Base-by-base conservation (phyloP, 2,113 vertebrate species). In the Aptenodytes patagonicus region DNA sequence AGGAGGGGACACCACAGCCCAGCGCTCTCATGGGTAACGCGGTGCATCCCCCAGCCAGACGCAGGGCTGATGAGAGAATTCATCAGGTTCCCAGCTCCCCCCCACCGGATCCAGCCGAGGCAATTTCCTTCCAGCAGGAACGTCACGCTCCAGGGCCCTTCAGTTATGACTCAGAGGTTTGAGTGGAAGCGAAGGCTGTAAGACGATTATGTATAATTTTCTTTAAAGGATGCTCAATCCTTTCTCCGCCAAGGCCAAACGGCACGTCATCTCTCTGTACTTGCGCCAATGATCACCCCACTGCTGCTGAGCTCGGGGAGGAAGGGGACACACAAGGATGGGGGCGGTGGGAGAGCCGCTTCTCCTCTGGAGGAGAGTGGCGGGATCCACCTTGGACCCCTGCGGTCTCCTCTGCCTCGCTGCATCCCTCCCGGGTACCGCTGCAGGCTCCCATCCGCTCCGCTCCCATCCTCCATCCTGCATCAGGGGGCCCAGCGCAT, bases 131-230 rank as follows among this genome's bases (percentile, higher is more conserved):
- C 83, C 92, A 86, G 79, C 93, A 87, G 91, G 95, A 96, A 95
- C 92, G 92, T 91, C 91, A 97, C 64, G 93, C 93, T 96, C 95
- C 92, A 90, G 95, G 87, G 92, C 95, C 90, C 96, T 96, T 97
- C 93, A 90, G 95, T 92, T 87, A 87, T 97, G 97, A 97, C 95
- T 97, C 97, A 97, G 95, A 95, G 92, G 55, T 57, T 42, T 76
- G 93, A 91, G 83, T 79, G 92, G 88, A 91, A 94, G 87, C 60
- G 40, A 92, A 79, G 91, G 95, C 95, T 92, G 65, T 20, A 68
- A 89, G 93, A 90, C 46, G 92, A 97, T 96, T 88, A 93, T 94
- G 95, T 78, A 83, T 94, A 62, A 97, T 97, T 96, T 95, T 96
- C 95, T 95, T 87, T 85, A 96, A 95, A 97, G 94, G 97, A 96